Evolutionary conservation across 2,113 vertebrate species (phyloP).

Genomic region (Heloderma charlesbogerti): DNA sequence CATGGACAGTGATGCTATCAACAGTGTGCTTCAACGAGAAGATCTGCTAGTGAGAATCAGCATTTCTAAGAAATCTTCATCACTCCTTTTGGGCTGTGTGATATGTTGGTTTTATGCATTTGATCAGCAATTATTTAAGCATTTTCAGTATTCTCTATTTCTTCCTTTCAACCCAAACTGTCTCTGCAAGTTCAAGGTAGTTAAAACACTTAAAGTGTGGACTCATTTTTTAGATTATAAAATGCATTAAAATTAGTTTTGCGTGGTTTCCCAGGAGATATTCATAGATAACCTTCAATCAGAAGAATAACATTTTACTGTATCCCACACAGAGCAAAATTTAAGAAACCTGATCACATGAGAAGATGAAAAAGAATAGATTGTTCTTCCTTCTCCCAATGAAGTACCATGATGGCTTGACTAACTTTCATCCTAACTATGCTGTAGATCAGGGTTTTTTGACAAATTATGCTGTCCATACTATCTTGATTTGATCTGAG

Average conservation of each 20-base stretch:
- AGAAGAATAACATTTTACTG: neutral
- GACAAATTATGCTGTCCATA: neutral
- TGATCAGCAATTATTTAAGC: neutral
- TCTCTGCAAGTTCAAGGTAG: neutral
- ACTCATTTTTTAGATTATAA: neutral
- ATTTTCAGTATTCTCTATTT: neutral
- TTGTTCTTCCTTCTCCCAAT: neutral
- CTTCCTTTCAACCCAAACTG: neutral
- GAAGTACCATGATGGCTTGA: neutral
- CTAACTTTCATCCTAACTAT: neutral
- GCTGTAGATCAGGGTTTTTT: neutral
- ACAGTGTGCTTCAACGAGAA: neutral
- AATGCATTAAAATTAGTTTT: neutral
- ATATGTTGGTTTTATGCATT: neutral
- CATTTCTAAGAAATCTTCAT: neutral
- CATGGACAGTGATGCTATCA: neutral
- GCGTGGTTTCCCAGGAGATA: neutral
- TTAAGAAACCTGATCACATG: neutral
- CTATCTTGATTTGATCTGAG: neutral
- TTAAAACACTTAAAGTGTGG: neutral
- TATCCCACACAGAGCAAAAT: neutral
- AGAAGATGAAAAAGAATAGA: neutral
- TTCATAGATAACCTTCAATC: neutral
- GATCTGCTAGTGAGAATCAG: neutral
- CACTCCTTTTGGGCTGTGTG: neutral